Evolutionary conservation across 1,140 invertebrate genomes (phyloP).

Genomic region (Ceratitis capitata): DNA sequence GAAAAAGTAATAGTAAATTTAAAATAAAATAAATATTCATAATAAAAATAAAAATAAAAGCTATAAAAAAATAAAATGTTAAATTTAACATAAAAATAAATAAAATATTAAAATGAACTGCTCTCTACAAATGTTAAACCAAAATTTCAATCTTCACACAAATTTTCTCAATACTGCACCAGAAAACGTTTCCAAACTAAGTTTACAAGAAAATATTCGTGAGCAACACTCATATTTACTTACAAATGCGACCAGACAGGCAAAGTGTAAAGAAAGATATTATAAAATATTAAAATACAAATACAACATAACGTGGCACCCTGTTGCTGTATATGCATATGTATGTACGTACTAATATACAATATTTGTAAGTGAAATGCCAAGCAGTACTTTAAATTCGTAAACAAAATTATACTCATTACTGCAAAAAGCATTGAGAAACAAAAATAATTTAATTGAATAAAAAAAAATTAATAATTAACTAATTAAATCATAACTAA

Average conservation of each 20-base stretch:
- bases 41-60: not conserved
- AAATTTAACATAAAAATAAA: not conserved
- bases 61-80: not conserved
- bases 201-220: no score
- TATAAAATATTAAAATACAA: not conserved
- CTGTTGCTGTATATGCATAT: no score
- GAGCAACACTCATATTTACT: no score
- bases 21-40: not conserved
- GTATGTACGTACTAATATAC: not conserved
- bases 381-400: conserved; percentile 27
- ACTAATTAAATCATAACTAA: not conserved
- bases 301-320: no score
- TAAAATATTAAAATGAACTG: not conserved
- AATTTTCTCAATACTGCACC: conserved; percentile 12
- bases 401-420: not conserved
- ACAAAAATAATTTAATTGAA: not conserved
- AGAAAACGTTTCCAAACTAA: conserved; percentile 13
- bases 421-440: not conserved
- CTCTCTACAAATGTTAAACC: not conserved
- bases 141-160: not conserved
- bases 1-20: no score
- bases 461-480: not conserved
- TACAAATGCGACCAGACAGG: not conserved
- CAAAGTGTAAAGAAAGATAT: not conserved
- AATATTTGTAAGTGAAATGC: conserved; percentile 18